Evolutionary conservation across 1,140 invertebrate species (phyloP), one percentile per base, ranked within the genome.

Genomic region (Halesus radiatus): DNA sequence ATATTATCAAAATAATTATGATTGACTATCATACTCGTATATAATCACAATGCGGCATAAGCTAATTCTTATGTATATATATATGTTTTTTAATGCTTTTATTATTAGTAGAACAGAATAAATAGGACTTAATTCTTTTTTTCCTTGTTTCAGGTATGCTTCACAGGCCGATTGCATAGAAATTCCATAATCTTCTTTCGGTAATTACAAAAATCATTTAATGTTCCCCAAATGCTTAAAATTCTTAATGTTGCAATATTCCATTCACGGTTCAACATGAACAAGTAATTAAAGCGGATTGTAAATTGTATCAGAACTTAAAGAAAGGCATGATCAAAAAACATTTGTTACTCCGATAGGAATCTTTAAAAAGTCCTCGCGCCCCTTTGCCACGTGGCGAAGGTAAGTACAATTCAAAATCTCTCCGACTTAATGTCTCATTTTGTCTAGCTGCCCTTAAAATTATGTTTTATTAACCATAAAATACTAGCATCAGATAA

Each of bases 391-490:
- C 78, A 75, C 78, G 78, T 79, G 78, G 32, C 78, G 8, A 72
- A 45, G 10, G 22, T 26, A 76, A 26, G 32, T 64, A 79, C 64
- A 53, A 53, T 66, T 74, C 23, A 29, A 64, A 79, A 29, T 64
- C 78, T 72, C 74, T 74, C 3, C 20, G 45, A 74, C 20, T 56
- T 75, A 53, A 74, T 79, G 78, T 79, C 78, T 79, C 56, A 79
- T 79, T 79, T 56, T 70, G 77, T 32, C 50, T 23, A 20, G 52
- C 45, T 76, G 23, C 60, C 74, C 75, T 58, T 66, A 76, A 56
- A 62, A 76, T 76, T 64, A 37, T 64, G 54, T 76, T 76, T 76
- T 78, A 78, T 62, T 75, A 75, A 54, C 72, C 72, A 75, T 75
- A 75, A 75, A 75, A 75, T 75, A 75, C 72, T 54, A 75, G 54